A percentile compares a stretch with the other conserved stretches of the same genome.
These are phyloP conservation scores for Rhinichthys klamathensis DNA, from an alignment of 2,113 vertebrate genomes.

Conservation along the genomic window DNA sequence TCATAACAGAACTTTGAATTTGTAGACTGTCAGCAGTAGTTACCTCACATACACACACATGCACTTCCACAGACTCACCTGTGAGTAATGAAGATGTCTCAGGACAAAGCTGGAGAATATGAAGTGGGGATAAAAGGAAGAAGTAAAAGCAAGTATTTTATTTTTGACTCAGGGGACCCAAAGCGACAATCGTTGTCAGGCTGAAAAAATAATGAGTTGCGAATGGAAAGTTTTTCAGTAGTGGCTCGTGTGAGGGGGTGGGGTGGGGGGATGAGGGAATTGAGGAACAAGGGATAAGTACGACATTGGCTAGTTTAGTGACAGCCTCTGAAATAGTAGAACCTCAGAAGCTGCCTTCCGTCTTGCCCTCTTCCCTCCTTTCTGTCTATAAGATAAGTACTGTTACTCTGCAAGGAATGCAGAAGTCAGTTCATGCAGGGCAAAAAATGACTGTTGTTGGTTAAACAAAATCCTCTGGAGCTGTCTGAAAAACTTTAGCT, in stretches of 20 bases:
- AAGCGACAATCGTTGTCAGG: conserved; percentile 73
- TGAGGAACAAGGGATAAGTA: conserved; percentile 31
- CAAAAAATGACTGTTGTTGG: not conserved
- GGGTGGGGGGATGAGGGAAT: conserved; percentile 51
- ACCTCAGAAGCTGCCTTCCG: not conserved
- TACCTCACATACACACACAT: conserved; percentile 52
- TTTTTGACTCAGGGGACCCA: conserved; percentile 72
- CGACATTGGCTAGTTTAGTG: conserved; percentile 27
- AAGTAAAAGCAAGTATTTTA: conserved; percentile 61
- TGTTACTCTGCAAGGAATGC: not conserved
- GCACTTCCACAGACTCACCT: conserved; percentile 51
- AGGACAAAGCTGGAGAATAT: conserved; percentile 58
- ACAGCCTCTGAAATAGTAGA: conserved; percentile 28
- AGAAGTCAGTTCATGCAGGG: conserved; percentile 6
- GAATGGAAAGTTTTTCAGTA: conserved; percentile 59
- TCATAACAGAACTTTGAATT: not conserved
- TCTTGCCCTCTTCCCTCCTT: conserved; percentile 11
- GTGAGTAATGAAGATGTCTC: conserved; percentile 70
- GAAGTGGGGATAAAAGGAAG: conserved; percentile 45
- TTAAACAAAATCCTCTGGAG: not conserved
- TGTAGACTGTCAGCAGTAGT: conserved; percentile 43
- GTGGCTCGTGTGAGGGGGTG: conserved; percentile 57
- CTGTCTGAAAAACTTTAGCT: not conserved
- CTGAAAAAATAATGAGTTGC: conserved; percentile 75
- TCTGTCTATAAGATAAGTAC: conserved; percentile 21